A percentile compares a stretch with the other conserved stretches of the same genome.
Evolutionary conservation across 2,888 invertebrate species (phyloP).

Genomic region (Anodontia alba): DNA sequence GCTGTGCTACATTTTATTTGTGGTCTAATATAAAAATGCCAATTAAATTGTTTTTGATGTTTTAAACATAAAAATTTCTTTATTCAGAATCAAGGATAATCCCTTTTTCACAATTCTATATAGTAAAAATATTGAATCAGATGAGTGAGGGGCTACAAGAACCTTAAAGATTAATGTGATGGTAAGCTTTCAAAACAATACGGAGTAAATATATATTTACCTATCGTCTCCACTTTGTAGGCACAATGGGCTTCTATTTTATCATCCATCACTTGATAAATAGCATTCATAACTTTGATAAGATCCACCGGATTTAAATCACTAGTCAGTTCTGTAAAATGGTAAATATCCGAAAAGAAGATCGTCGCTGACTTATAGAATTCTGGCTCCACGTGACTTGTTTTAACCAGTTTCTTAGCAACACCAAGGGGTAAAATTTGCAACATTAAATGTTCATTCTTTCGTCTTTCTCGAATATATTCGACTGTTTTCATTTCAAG

Average conservation of each 20-base stretch:
- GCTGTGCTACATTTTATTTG: too few relatives aligned
- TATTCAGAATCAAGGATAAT: too few relatives aligned
- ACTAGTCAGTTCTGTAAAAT: background rate
- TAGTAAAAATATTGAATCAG: too few relatives aligned
- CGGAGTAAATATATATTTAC: too few relatives aligned
- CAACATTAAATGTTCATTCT: background rate
- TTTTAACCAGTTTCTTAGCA: background rate
- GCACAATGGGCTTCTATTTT: background rate
- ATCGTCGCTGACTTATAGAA: conserved; percentile 4
- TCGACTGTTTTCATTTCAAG: background rate
- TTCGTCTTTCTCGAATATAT: background rate
- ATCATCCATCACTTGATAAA: background rate
- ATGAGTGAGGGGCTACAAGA: too few relatives aligned
- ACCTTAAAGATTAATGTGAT: too few relatives aligned
- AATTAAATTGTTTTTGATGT: too few relatives aligned
- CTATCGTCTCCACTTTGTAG: background rate
- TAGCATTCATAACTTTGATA: background rate
- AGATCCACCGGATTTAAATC: background rate
- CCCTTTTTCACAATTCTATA: too few relatives aligned
- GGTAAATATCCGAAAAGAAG: background rate
- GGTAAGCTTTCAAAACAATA: too few relatives aligned
- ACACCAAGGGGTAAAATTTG: background rate
- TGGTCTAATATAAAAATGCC: too few relatives aligned
- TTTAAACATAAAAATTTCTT: too few relatives aligned
- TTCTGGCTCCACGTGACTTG: conserved; percentile 5